Conservation (phyloP, 2,797 vertebrate species). For the Mycteria americana region DNA sequence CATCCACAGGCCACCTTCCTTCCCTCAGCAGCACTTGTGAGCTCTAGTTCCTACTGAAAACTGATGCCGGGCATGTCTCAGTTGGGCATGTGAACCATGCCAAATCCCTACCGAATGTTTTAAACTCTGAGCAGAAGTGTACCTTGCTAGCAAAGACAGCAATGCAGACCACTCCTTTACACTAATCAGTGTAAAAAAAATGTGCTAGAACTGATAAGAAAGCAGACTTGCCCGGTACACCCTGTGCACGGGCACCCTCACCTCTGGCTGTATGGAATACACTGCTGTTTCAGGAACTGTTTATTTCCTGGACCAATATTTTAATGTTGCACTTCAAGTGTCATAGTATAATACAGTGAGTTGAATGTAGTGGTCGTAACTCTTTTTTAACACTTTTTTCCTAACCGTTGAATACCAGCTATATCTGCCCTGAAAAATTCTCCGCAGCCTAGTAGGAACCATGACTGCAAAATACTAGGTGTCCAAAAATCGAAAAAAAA, state of each 20-base stretch:
- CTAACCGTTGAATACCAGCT: fast-evolving
- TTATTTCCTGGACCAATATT: background rate
- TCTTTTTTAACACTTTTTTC: background rate
- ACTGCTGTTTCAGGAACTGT: background rate
- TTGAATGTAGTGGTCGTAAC: background rate
- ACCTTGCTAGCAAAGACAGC: background rate
- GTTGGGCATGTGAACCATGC: background rate
- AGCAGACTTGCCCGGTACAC: fast-evolving
- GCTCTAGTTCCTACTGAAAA: background rate
- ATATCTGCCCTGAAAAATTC: background rate
- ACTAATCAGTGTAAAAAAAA: background rate
- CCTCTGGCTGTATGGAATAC: background rate
- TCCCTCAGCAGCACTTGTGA: background rate
- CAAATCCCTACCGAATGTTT: background rate
- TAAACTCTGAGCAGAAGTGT: background rate
- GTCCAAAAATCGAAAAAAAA: background rate
- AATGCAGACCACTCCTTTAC: background rate
- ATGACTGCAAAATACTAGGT: background rate
- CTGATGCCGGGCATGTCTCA: background rate
- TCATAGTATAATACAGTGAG: background rate
- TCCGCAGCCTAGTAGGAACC: background rate
- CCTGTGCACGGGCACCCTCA: background rate
- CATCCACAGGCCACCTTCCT: background rate
- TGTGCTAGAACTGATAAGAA: background rate
- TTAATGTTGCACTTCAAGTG: background rate